phyloP scores from a whole-genome alignment of 2,888 invertebrate species.

The Lepetodrilus schrolli region DNA sequence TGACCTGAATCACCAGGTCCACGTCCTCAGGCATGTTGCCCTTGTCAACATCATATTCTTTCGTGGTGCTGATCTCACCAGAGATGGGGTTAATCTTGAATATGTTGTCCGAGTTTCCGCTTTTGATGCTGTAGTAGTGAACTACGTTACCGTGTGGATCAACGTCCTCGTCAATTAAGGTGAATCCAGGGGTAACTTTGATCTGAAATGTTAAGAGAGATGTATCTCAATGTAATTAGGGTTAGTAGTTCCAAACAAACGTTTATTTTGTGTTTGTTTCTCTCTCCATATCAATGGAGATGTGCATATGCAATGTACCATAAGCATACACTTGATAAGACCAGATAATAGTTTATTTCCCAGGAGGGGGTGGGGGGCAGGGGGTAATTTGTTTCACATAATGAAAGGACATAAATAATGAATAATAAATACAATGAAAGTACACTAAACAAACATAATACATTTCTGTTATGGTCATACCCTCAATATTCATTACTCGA shows the following conservation, averaged over 20 bases:
- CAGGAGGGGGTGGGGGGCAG: background rate
- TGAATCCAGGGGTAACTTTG: background rate
- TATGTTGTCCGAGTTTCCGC: background rate
- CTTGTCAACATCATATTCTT: background rate
- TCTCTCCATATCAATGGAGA: background rate
- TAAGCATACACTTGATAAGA: background rate
- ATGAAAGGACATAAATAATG: too few species aligned
- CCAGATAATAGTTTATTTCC: background rate
- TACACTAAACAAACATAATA: too few species aligned
- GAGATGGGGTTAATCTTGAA: background rate
- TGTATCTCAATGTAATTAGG: too few species aligned
- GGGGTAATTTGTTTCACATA: background rate
- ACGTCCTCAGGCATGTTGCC: background rate
- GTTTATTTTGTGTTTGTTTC: too few species aligned
- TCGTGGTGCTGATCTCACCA: background rate
- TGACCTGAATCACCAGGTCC: slow-evolving; percentile 10
- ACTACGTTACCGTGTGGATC: background rate
- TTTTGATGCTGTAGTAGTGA: background rate
- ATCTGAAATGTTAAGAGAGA: background rate
- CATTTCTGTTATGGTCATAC: too few species aligned
- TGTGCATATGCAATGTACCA: background rate
- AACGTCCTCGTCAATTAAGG: background rate
- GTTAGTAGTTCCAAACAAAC: too few species aligned
- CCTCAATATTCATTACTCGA: too few species aligned
- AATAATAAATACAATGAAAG: too few species aligned